Evolutionary conservation across 1,140 invertebrate genomes (phyloP).

Genomic region (Orchesella cincta): DNA sequence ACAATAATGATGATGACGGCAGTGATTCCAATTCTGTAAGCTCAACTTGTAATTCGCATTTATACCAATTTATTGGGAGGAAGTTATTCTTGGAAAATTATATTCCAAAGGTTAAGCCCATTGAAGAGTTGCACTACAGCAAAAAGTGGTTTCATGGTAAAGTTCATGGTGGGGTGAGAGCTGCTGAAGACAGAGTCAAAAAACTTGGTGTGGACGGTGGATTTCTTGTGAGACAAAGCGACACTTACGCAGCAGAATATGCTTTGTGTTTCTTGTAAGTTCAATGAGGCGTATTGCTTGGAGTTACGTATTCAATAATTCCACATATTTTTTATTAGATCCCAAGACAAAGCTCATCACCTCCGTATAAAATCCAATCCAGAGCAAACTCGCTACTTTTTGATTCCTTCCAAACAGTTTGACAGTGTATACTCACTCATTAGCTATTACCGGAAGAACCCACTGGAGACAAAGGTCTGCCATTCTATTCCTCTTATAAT

Average conservation of each 20-base stretch:
- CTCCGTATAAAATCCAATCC: conserved; percentile 87
- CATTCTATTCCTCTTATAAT: too few species aligned
- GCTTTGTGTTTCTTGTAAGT: conserved; percentile 83
- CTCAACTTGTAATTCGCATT: too few species aligned
- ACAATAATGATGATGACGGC: conserved; percentile 57
- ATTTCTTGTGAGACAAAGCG: conserved; percentile 91
- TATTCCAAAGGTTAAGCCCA: background rate
- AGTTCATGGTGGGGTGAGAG: conserved; percentile 65
- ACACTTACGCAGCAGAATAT: conserved; percentile 94
- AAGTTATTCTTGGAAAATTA: conserved; percentile 14
- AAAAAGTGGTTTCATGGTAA: conserved; percentile 96
- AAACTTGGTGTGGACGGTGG: conserved; percentile 69
- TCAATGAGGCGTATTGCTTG: background rate
- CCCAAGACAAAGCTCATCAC: conserved; percentile 86
- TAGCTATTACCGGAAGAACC: conserved; percentile 82
- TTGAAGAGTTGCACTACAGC: conserved; percentile 85
- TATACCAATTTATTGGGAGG: conserved; percentile 69
- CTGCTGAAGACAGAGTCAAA: conserved; percentile 75
- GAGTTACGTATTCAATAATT: background rate
- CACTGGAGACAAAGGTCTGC: conserved; percentile 73
- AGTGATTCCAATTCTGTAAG: too few species aligned
- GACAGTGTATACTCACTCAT: conserved; percentile 90
- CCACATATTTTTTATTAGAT: conserved; percentile 57
- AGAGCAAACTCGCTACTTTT: conserved; percentile 84
- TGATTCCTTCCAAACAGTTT: conserved; percentile 84